Evolutionary conservation across 1,140 invertebrate genomes (phyloP).

Genomic region (Macrosteles quadrilineatus): DNA sequence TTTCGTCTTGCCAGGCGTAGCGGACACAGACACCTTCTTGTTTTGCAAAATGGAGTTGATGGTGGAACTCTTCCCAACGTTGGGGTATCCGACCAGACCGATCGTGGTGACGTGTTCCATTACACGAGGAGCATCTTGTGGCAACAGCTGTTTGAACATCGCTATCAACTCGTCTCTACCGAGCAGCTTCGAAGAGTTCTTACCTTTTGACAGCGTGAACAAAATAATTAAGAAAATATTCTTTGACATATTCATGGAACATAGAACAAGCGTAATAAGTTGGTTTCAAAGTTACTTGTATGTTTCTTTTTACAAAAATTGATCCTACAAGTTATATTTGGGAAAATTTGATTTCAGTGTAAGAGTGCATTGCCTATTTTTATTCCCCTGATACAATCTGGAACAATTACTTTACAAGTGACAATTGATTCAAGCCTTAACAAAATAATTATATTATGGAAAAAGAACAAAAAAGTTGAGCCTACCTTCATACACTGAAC

Average conservation of each 20-base stretch:
- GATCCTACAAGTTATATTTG: no score
- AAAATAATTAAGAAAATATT: no score
- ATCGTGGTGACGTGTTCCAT: constrained; percentile 68
- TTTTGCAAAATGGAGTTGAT: constrained; percentile 89
- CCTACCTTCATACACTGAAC: constrained; percentile 25
- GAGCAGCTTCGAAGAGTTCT: constrained; percentile 57
- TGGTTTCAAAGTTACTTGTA: no score
- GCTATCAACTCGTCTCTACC: constrained; percentile 61
- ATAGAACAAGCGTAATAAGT: no score
- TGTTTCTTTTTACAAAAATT: not conserved
- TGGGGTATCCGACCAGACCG: constrained; percentile 97
- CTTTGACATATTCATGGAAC: no score
- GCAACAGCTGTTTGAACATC: constrained; percentile 59
- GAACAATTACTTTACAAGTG: no score
- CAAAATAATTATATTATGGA: no score
- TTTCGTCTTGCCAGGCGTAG: constrained; percentile 77
- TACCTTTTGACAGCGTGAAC: constrained; percentile 37
- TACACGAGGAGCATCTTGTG: constrained; percentile 51
- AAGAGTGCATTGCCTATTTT: no score
- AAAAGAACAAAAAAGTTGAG: no score
- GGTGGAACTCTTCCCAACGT: constrained; percentile 99
- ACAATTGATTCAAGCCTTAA: no score
- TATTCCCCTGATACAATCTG: no score
- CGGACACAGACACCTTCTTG: constrained; percentile 84
- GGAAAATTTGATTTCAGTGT: no score